Evolutionary conservation across 2,113 vertebrate genomes (phyloP).

Genomic region (Forbesichthys agassizii): DNA sequence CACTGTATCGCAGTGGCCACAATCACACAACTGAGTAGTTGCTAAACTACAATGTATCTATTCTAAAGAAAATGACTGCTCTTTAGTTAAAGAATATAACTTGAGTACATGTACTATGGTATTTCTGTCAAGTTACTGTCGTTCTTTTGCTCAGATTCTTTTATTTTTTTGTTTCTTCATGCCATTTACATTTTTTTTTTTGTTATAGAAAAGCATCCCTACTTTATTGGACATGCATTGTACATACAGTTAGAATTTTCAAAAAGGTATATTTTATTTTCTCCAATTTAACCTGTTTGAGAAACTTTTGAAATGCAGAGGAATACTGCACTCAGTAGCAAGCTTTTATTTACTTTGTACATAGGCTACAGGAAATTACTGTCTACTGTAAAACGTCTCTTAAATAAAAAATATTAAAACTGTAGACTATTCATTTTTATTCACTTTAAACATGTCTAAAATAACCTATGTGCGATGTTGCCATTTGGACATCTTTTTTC

Average conservation of each 20-base stretch:
- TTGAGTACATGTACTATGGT: neutral
- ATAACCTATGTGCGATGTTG: too few species aligned
- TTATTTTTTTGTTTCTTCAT: slow-evolving; percentile 2
- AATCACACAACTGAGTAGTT: too few species aligned
- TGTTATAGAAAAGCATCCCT: slow-evolving; percentile 9
- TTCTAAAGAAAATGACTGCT: neutral
- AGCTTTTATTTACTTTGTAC: neutral
- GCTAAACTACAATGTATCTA: too few species aligned
- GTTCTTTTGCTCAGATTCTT: neutral
- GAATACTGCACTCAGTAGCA: neutral
- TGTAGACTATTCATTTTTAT: neutral
- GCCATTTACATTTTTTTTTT: neutral
- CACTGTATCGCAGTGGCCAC: too few species aligned
- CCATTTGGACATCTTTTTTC: too few species aligned
- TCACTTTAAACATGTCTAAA: too few species aligned
- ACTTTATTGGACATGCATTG: slow-evolving; percentile 25
- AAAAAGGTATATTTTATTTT: slow-evolving; percentile 32
- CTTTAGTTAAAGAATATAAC: neutral
- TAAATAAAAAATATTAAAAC: too few species aligned
- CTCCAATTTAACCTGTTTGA: slow-evolving; percentile 1
- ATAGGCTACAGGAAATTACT: neutral
- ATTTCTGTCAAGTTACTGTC: neutral
- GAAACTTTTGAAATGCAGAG: neutral
- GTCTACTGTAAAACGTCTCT: too few species aligned
- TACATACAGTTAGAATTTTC: slow-evolving; percentile 45